phyloP scores from a whole-genome alignment of 35 echinoderm and acorn worm species.

The Heliocidaris erythrogramma region DNA sequence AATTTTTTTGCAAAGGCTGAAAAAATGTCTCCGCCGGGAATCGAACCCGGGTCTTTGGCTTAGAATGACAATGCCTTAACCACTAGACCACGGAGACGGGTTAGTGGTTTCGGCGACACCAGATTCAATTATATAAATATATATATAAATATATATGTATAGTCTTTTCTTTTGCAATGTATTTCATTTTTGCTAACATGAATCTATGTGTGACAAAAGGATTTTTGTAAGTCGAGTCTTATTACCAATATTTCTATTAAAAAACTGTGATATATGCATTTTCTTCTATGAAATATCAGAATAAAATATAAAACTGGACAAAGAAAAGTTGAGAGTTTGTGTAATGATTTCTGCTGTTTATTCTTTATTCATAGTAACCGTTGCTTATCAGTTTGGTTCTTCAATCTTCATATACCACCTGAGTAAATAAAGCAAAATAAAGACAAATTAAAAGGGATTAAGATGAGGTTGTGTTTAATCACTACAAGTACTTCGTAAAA shows the following conservation, averaged over 20 bases:
- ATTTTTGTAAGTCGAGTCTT: neutral
- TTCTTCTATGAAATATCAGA: neutral
- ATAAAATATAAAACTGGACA: neutral
- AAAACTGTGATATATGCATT: neutral
- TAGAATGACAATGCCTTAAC: no score
- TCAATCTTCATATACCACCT: neutral
- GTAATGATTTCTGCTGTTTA: neutral
- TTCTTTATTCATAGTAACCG: neutral
- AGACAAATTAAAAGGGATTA: no score
- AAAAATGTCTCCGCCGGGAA: no score
- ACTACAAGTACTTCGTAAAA: no score
- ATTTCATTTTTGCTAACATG: neutral
- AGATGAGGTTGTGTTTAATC: no score
- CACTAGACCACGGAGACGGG: no score
- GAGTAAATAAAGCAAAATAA: no score
- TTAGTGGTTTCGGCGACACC: no score
- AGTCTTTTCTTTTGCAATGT: neutral
- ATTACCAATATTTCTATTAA: neutral
- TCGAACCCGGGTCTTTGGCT: no score
- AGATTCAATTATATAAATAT: no score
- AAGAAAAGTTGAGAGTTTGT: neutral
- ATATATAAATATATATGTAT: no score
- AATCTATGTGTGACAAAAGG: neutral
- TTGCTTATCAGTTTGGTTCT: neutral
- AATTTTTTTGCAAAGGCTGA: no score